A percentile compares a stretch with the other conserved stretches of the same genome.
Conservation (phyloP, 2,888 invertebrate species). For the Drosophila meridiana region DNA sequence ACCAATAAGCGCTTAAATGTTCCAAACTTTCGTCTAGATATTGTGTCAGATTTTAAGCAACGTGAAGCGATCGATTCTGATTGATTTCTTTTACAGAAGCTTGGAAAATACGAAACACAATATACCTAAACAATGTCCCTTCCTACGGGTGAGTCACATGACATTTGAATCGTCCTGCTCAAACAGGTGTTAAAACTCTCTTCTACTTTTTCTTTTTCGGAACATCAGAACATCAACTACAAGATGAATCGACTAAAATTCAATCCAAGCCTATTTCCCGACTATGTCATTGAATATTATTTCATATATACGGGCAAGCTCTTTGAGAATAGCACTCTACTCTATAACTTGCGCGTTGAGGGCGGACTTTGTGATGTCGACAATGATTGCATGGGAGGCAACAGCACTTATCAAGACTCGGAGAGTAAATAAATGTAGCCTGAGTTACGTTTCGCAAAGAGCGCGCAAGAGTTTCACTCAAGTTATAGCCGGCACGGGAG, state of each 20-base stretch:
- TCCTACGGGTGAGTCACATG: slow-evolving; percentile 30
- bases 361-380: slow-evolving; percentile 29
- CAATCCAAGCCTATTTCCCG: slow-evolving; percentile 32
- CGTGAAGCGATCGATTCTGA: neutral
- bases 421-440: slow-evolving; percentile 19
- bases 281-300: slow-evolving; percentile 44
- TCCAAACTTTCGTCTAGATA: neutral
- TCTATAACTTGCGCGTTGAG: slow-evolving; percentile 6
- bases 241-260: slow-evolving; percentile 21
- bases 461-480: slow-evolving; percentile 59
- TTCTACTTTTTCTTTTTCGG: neutral
- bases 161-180: neutral
- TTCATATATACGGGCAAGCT: slow-evolving; percentile 36
- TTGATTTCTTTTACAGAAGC: slow-evolving; percentile 16
- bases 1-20: neutral
- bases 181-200: neutral
- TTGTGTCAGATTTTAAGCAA: neutral
- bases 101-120: slow-evolving; percentile 28
- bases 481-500: slow-evolving; percentile 36
- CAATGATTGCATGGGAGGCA: slow-evolving; percentile 23
- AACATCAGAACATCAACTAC: slow-evolving; percentile 46
- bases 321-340: slow-evolving; percentile 15
- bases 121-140: slow-evolving; percentile 50
- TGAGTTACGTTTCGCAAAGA: slow-evolving; percentile 8
- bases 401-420: neutral